Conservation (phyloP, 2,113 vertebrate species). For the Microcebus lehilahytsara region DNA sequence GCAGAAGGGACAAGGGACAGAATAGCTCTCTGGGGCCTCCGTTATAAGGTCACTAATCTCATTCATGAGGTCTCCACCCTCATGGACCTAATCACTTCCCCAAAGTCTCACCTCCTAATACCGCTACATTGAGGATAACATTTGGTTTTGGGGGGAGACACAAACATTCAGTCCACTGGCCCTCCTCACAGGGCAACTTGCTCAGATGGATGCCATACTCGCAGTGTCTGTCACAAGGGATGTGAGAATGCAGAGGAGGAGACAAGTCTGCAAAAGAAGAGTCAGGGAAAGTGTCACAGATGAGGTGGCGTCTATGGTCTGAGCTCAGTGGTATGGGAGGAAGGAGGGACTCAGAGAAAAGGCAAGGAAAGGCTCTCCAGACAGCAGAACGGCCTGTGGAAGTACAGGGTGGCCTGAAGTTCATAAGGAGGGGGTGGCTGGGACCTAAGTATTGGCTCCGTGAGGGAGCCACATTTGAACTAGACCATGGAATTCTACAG, state of each 20-base stretch:
- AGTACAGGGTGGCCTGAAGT: neutral
- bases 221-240: neutral
- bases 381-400: neutral
- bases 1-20: neutral
- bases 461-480: neutral
- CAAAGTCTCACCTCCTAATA: neutral
- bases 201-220: neutral
- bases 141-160: fast-evolving
- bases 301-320: neutral
- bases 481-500: neutral
- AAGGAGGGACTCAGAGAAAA: neutral
- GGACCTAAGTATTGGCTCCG: neutral
- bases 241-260: neutral
- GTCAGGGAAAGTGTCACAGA: neutral
- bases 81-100: too few relatives aligned
- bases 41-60: neutral
- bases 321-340: neutral
- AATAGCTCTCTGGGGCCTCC: neutral
- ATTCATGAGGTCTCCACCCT: neutral
- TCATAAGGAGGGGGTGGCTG: neutral
- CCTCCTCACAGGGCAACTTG: neutral
- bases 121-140: neutral
- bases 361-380: neutral
- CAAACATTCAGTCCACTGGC: neutral
- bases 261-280: neutral